A percentile compares a stretch with the other conserved stretches of the same genome.
phyloP scores from a whole-genome alignment of 2,113 vertebrate species.

The Onychostoma macrolepis region DNA sequence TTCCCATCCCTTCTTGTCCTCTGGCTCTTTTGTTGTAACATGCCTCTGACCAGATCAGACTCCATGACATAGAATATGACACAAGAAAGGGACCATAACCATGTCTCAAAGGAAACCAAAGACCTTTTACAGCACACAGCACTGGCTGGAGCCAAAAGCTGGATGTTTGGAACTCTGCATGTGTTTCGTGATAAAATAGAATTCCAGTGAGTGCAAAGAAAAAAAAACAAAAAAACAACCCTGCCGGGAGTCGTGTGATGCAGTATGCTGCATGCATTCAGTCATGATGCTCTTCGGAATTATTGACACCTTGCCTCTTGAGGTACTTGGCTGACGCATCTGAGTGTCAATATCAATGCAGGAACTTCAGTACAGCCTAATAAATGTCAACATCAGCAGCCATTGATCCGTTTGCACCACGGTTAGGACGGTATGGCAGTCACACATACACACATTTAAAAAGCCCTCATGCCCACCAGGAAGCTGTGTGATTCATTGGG shows the following conservation, averaged over 20 bases:
- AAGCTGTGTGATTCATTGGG: not conserved
- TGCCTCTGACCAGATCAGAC: slow-evolving; percentile 30
- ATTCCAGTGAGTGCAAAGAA: not conserved
- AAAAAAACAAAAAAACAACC: not conserved
- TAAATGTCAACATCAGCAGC: slow-evolving; percentile 58
- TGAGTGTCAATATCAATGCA: slow-evolving; percentile 58
- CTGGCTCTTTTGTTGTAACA: slow-evolving; percentile 28
- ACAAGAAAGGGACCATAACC: not conserved
- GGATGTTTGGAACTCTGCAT: slow-evolving; percentile 7
- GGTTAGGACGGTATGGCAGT: slow-evolving; percentile 22
- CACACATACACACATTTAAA: slow-evolving; percentile 16
- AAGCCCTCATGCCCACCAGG: not conserved
- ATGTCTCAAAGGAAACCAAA: slow-evolving; percentile 8
- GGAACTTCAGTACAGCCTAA: slow-evolving; percentile 51
- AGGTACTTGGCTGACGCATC: slow-evolving; percentile 46
- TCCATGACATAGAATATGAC: slow-evolving; percentile 25
- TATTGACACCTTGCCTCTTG: slow-evolving; percentile 50
- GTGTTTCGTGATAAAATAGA: not conserved
- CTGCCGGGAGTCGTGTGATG: not conserved
- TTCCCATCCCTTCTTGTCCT: slow-evolving; percentile 10
- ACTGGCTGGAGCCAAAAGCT: not conserved
- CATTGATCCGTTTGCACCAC: slow-evolving; percentile 58
- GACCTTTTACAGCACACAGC: not conserved
- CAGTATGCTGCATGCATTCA: slow-evolving; percentile 21
- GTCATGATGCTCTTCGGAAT: slow-evolving; percentile 46